Evolutionary conservation across 2,797 vertebrate genomes (phyloP).

Genomic region (Myotis pilosus): DNA sequence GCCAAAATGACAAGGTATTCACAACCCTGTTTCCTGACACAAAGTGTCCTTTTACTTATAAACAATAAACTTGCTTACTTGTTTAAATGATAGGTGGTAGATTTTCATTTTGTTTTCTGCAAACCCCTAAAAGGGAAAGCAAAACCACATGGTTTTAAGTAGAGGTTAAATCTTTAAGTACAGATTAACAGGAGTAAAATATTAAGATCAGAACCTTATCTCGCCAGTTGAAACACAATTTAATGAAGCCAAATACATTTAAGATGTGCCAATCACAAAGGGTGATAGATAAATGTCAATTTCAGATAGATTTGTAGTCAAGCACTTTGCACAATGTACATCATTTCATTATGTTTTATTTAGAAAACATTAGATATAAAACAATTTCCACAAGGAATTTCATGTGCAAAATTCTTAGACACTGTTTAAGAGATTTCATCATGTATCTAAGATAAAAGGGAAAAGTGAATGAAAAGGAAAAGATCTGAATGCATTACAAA

Average conservation of each 20-base stretch:
- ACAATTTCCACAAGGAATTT: constrained; percentile 18
- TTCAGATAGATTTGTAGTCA: background rate
- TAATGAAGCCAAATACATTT: background rate
- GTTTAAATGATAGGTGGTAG: background rate
- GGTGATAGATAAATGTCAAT: background rate
- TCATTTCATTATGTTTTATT: background rate
- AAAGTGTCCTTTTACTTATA: background rate
- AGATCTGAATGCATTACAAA: background rate
- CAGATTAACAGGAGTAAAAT: background rate
- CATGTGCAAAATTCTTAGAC: background rate
- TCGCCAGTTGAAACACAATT: background rate
- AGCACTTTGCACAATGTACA: background rate
- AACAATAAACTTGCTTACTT: constrained; percentile 10
- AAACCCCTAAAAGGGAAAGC: background rate
- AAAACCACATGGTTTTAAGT: background rate
- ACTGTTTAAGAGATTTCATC: background rate
- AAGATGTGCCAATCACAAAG: background rate
- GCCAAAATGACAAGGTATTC: background rate
- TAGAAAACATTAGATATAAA: background rate
- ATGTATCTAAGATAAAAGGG: background rate
- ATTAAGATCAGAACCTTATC: background rate
- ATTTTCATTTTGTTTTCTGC: background rate
- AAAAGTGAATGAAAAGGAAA: background rate
- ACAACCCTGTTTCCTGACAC: background rate
- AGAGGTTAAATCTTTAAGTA: background rate